These are phyloP conservation scores for Chloroceryle aenea DNA, from an alignment of 2,113 vertebrate species.

Conservation along the genomic window DNA sequence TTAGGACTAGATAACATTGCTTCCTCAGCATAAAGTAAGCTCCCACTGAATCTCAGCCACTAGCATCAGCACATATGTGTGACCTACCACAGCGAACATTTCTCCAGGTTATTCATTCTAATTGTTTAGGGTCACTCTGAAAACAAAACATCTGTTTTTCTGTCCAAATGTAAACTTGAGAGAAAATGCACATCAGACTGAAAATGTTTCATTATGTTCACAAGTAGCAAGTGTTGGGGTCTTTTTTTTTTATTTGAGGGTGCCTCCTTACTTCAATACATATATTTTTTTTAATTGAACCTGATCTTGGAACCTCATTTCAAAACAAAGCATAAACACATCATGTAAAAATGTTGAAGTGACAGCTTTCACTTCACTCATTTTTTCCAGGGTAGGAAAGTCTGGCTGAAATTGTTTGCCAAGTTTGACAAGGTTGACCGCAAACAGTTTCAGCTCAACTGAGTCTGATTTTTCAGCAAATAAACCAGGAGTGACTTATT, in stretches of 20 bases:
- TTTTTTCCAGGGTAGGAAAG: slow-evolving; percentile 1
- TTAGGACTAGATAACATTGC: not conserved
- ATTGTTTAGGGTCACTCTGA: not conserved
- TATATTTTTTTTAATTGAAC: not conserved
- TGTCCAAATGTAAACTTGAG: not conserved
- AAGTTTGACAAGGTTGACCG: not conserved
- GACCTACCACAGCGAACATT: not conserved
- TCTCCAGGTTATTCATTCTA: not conserved
- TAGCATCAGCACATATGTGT: not conserved
- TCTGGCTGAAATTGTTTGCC: not conserved
- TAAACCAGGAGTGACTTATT: not conserved
- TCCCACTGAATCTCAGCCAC: not conserved
- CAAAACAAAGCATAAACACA: not conserved
- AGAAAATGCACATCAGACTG: not conserved
- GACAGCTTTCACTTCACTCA: not conserved
- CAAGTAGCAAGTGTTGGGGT: not conserved
- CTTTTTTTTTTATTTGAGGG: not conserved
- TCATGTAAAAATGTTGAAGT: not conserved
- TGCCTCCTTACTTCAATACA: not conserved
- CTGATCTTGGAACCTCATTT: not conserved
- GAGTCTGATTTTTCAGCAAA: slow-evolving; percentile 15
- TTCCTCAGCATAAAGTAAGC: not conserved
- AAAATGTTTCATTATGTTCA: not conserved
- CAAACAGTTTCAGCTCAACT: not conserved
- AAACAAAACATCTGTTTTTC: not conserved